Conservation (phyloP, 2,888 invertebrate species). For the Choreutis nemorana region DNA sequence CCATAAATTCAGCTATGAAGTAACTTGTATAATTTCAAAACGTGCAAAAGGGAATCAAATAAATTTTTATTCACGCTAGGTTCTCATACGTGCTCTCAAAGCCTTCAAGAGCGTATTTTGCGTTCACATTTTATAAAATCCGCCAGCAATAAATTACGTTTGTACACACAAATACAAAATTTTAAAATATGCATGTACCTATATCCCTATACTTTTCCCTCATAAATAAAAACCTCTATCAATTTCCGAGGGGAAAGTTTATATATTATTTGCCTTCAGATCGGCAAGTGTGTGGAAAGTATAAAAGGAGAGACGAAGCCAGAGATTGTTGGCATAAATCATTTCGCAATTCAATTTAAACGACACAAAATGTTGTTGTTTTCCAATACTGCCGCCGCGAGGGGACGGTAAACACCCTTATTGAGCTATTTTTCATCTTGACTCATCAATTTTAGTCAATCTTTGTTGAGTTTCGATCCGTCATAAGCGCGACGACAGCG, state of each 20-base stretch:
- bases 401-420: conserved; percentile 14
- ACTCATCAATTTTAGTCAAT: too few relatives aligned
- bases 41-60: too few relatives aligned
- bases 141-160: conserved; percentile 19
- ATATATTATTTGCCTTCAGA: conserved; percentile 43
- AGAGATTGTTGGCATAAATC: conserved; percentile 57
- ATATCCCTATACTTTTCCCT: conserved; percentile 17
- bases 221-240: conserved; percentile 29
- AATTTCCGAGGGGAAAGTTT: conserved; percentile 27
- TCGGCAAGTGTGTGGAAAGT: conserved; percentile 42
- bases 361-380: conserved; percentile 50
- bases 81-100: too few relatives aligned
- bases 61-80: too few relatives aligned
- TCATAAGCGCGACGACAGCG: too few relatives aligned
- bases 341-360: conserved; percentile 62
- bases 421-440: too few relatives aligned
- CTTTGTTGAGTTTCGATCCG: too few relatives aligned
- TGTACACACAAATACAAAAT: conserved; percentile 17
- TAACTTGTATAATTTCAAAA: not conserved
- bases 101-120: too few relatives aligned
- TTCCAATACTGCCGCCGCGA: conserved; percentile 24
- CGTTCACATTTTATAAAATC: too few relatives aligned
- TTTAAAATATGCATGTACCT: not conserved
- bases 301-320: conserved; percentile 42
- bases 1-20: not conserved